These are phyloP conservation scores for Sylvicapra grimmia DNA, from an alignment of 2,113 vertebrate species.

Conservation along the genomic window DNA sequence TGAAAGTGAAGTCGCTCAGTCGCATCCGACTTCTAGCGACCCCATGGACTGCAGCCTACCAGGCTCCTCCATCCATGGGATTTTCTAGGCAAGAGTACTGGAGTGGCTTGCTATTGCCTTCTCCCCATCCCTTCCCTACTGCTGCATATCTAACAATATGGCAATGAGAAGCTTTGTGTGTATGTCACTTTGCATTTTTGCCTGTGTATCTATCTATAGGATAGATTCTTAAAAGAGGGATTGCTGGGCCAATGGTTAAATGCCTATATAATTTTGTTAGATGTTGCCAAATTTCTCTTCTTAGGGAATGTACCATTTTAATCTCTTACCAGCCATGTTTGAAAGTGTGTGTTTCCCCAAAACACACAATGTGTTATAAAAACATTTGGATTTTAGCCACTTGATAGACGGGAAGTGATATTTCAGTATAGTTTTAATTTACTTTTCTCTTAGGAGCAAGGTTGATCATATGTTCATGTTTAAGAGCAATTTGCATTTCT, in stretches of 20 bases:
- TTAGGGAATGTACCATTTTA: neutral
- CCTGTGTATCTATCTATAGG: neutral
- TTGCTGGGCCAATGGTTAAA: neutral
- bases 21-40: too few relatives aligned
- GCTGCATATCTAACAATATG: neutral
- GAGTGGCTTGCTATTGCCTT: too few relatives aligned
- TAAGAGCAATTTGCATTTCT: conserved; percentile 28
- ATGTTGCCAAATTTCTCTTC: conserved; percentile 2
- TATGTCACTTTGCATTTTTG: neutral
- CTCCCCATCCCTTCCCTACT: neutral
- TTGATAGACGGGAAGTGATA: conserved; percentile 15
- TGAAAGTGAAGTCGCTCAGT: too few relatives aligned
- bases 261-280: conserved; percentile 6
- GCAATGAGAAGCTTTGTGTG: neutral
- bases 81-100: too few relatives aligned
- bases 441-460: neutral
- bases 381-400: conserved; percentile 17
- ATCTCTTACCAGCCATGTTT: neutral
- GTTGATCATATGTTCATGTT: conserved; percentile 21
- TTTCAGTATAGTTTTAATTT: conserved; percentile 33
- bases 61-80: too few relatives aligned
- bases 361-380: conserved; percentile 31
- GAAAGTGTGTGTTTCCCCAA: neutral
- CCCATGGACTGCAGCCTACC: too few relatives aligned
- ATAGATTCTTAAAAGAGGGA: neutral